Evolutionary conservation across 2,888 invertebrate genomes (phyloP).

Genomic region (Netelia fuscicornis): DNA sequence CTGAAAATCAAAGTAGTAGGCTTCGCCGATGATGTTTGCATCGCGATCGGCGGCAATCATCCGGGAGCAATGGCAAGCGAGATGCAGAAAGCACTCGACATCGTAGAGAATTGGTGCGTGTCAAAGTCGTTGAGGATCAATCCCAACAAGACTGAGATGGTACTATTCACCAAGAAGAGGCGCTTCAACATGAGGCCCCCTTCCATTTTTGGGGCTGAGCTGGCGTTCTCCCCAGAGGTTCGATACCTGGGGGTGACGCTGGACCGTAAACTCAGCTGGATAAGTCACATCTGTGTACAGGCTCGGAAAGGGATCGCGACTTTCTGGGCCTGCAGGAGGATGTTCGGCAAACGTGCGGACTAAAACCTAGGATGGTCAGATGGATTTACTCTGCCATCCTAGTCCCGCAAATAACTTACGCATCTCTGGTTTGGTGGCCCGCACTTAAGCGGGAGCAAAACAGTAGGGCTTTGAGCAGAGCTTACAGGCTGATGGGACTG

Average conservation of each 20-base stretch:
- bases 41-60: conserved; percentile 36
- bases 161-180: conserved; percentile 36
- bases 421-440: conserved; percentile 57
- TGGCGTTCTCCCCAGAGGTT: background rate
- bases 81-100: conserved; percentile 49
- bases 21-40: conserved; percentile 52
- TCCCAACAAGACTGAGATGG: conserved; percentile 58
- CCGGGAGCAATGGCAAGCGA: background rate
- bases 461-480: conserved; percentile 2
- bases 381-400: conserved; percentile 66
- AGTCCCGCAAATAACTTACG: conserved; percentile 48
- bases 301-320: conserved; percentile 37
- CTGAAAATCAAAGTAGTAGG: too few relatives aligned
- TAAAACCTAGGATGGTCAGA: conserved; percentile 59
- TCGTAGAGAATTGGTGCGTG: conserved; percentile 39
- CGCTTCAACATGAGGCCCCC: too few relatives aligned
- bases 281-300: conserved; percentile 30
- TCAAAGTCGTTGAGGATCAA: conserved; percentile 48
- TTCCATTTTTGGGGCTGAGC: conserved; percentile 4
- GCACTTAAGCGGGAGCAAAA: conserved; percentile 1
- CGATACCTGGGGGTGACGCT: conserved; percentile 17
- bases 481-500: conserved; percentile 51
- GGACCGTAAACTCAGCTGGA: conserved; percentile 27
- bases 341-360: conserved; percentile 59
- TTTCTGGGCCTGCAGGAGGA: conserved; percentile 52